Percentiles rank a stretch among this genome's conserved stretches.
Conservation (phyloP, 2,888 invertebrate genomes). For the Spilosoma lubricipeda region DNA sequence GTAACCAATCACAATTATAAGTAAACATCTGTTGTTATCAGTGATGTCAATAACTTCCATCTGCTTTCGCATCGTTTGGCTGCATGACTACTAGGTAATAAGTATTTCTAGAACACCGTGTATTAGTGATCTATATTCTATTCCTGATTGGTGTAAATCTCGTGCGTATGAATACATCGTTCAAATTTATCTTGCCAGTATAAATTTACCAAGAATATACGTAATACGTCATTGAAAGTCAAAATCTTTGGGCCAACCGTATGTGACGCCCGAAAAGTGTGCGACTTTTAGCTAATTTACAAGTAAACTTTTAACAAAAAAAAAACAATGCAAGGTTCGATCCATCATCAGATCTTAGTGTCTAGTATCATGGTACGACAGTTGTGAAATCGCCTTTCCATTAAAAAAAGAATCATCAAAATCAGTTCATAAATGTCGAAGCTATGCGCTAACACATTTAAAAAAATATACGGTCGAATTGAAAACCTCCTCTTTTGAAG, state of each 20-base stretch:
- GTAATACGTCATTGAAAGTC: background rate
- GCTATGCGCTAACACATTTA: too few relatives aligned
- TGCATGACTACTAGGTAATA: slow-evolving; percentile 31
- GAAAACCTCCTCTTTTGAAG: too few relatives aligned
- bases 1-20: background rate
- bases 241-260: background rate
- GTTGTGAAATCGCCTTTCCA: too few relatives aligned
- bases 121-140: slow-evolving; percentile 49
- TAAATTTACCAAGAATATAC: slow-evolving; percentile 1
- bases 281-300: background rate
- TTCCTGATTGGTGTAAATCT: slow-evolving; percentile 35
- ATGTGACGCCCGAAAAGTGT: background rate
- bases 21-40: background rate
- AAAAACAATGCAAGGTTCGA: too few relatives aligned
- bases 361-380: too few relatives aligned
- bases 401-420: too few relatives aligned
- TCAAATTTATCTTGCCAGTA: slow-evolving; percentile 20
- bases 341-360: too few relatives aligned
- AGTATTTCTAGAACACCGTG: slow-evolving; percentile 59
- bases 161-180: slow-evolving; percentile 20
- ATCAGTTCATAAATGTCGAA: too few relatives aligned
- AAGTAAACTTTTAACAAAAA: too few relatives aligned
- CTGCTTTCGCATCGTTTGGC: slow-evolving; percentile 47
- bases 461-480: too few relatives aligned
- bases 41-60: slow-evolving; percentile 58